Conservation (phyloP, 2,113 vertebrate species). For the Lepus americanus region DNA sequence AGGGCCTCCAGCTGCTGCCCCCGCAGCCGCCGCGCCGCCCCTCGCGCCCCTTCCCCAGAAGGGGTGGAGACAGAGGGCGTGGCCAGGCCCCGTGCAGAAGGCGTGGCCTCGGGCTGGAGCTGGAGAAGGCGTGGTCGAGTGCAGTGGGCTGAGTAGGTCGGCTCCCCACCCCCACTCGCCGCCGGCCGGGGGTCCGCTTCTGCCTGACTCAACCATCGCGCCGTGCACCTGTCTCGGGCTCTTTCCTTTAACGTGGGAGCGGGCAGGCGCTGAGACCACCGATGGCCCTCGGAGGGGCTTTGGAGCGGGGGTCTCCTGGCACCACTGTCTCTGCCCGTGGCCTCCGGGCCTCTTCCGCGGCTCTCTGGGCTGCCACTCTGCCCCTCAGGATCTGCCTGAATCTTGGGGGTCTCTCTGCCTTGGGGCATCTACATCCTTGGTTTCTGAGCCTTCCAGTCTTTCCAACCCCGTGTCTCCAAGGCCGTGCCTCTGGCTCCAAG, state of each 20-base stretch:
- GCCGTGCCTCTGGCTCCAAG: not conserved
- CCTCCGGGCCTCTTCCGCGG: not conserved
- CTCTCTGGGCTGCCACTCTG: not conserved
- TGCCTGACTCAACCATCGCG: not conserved
- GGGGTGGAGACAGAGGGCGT: rapidly evolving
- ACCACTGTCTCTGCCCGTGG: not conserved
- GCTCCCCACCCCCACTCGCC: not conserved
- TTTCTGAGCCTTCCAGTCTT: not conserved
- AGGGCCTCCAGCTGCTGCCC: constrained; percentile 76
- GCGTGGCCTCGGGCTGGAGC: constrained; percentile 57
- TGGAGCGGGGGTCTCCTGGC: not conserved
- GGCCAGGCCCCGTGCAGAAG: not conserved
- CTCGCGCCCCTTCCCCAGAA: constrained; percentile 32
- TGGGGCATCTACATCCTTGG: not conserved
- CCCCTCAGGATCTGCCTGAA: not conserved
- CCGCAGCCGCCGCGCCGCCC: not conserved
- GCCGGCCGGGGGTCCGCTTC: not conserved
- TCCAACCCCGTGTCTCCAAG: not conserved
- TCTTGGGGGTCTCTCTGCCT: not conserved
- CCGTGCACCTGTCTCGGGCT: not conserved
- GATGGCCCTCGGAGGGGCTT: not conserved
- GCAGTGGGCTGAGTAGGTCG: not conserved
- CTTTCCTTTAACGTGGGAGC: not conserved
- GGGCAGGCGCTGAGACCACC: too few species aligned
- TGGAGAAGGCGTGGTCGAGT: not conserved